phyloP scores from a whole-genome alignment of 2,888 invertebrate species.

The Apomyelois bistriatella region DNA sequence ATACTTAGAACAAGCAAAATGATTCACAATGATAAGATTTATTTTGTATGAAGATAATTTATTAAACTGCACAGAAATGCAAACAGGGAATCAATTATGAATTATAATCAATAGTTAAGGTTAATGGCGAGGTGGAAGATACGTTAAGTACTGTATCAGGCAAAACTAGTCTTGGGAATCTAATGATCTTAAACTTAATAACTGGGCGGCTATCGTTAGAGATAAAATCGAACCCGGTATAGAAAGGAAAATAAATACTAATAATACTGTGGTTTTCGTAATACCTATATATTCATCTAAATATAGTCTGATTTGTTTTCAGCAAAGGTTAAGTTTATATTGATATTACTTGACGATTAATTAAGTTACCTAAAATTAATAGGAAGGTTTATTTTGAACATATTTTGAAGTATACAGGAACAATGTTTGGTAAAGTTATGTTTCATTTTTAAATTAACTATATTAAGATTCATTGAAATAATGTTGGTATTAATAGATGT shows the following conservation, averaged over 20 bases:
- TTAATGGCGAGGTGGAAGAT: neutral
- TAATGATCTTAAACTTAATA: slow-evolving; percentile 35
- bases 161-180: slow-evolving; percentile 28
- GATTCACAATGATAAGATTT: too few species aligned
- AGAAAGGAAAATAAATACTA: slow-evolving; percentile 29
- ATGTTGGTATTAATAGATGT: neutral
- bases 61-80: neutral
- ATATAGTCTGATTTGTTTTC: neutral
- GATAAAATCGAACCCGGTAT: slow-evolving; percentile 37
- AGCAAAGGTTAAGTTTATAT: too few species aligned
- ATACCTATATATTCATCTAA: neutral
- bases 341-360: too few species aligned
- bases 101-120: neutral
- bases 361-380: too few species aligned
- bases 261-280: slow-evolving; percentile 12
- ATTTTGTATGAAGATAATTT: too few species aligned
- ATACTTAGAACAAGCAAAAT: neutral
- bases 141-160: neutral
- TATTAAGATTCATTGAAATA: neutral
- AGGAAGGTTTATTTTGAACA: too few species aligned
- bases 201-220: slow-evolving; percentile 27
- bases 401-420: too few species aligned
- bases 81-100: neutral
- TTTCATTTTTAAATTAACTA: neutral
- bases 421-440: too few species aligned